Evolutionary conservation across 2,113 vertebrate genomes (phyloP), one percentile per base, ranked within the genome.

Genomic region (Brienomyrus brachyistius): DNA sequence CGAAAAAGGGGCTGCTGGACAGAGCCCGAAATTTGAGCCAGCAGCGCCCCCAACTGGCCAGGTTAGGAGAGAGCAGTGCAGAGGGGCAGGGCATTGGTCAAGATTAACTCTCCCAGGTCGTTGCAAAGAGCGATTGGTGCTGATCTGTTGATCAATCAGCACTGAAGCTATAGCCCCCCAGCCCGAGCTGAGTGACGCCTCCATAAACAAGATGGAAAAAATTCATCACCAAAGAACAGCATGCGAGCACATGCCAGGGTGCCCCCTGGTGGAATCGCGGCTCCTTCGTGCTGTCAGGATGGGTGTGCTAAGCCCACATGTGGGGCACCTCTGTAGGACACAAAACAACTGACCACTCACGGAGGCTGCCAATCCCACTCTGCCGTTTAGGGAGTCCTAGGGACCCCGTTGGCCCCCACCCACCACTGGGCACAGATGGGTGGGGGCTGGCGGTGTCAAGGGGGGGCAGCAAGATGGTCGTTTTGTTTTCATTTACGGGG

Each of bases 21-120:
- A 48, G 0, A 48, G 56, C 74, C 90, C 90, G 27, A 91, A 90
- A 88, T 27, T 82, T 92, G 89, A 91, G 90, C 40, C 89, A 90
- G 94, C 91, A 93, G 90, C 93, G 92, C 45, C 93, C 92, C 93
- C 92, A 93, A 91, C 91, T 92, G 93, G 90, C 74, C 90, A 91
- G 88, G 40, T 45, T 43, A 50, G 87, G 80, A 5, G 48, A 50
- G 48, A 27, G 31, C 27, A 23, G 83, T 19, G 4, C 47, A 5
- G 45, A 43, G 35, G 45, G 80, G 80, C 40, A 40, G 27, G 47
- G 35, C 35, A 84, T 35, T 74, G 77, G 6, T 89, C 52, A 86
- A 48, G 56, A 47, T 56, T 48, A 23, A 51, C 47, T 43, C 74
- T 40, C 15, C 35, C 27, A 11, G 62, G 31, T 80, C 15, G 0